phyloP scores from a whole-genome alignment of 2,888 invertebrate species.

The Halictus quadricinctus region DNA sequence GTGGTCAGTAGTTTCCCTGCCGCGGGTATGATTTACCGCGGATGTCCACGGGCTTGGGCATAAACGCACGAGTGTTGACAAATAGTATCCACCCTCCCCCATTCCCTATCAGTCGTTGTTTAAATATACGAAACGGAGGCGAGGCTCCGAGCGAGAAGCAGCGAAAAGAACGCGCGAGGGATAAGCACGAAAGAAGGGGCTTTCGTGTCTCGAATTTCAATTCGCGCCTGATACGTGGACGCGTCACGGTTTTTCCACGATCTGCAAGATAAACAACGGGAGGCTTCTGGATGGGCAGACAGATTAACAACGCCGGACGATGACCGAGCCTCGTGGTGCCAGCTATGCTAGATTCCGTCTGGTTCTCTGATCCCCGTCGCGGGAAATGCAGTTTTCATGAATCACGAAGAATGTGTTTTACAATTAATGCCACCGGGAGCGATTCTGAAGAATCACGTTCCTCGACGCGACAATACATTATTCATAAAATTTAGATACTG shows the following conservation, averaged over 20 bases:
- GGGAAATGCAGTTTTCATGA: no score
- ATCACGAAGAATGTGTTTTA: no score
- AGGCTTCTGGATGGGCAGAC: constrained; percentile 1
- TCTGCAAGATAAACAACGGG: constrained; percentile 42
- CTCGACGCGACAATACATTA: no score
- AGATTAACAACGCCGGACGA: constrained; percentile 23
- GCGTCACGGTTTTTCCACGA: constrained; percentile 34
- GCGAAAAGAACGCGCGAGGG: constrained; percentile 19
- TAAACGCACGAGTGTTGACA: constrained; percentile 74
- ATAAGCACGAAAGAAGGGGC: constrained; percentile 16
- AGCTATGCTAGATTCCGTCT: neutral
- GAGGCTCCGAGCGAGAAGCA: constrained; percentile 24
- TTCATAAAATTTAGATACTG: no score
- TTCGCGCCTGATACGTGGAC: constrained; percentile 35
- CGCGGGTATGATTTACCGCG: constrained; percentile 71
- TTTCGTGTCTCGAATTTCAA: constrained; percentile 49
- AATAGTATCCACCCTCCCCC: constrained; percentile 66
- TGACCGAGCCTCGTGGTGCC: neutral
- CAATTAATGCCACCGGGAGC: no score
- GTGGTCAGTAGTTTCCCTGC: constrained; percentile 71
- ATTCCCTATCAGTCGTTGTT: constrained; percentile 54
- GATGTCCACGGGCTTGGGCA: constrained; percentile 62
- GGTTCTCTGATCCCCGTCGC: neutral
- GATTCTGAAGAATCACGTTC: no score
- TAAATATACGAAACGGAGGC: constrained; percentile 70